Base-by-base conservation (phyloP, 2,888 invertebrate species). In the Coremacera marginata region DNA sequence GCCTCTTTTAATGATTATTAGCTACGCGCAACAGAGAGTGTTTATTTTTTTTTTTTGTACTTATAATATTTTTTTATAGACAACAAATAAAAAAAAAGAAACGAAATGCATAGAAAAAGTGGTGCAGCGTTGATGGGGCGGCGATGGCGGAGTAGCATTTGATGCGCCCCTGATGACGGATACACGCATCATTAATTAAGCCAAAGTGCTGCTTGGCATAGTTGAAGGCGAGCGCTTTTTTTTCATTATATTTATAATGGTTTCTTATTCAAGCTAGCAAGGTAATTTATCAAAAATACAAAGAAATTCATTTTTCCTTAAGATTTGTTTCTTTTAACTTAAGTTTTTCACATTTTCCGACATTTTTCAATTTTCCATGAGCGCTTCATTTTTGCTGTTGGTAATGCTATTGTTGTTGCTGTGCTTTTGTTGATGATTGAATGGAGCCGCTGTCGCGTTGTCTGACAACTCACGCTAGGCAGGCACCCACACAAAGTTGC, bases 161-260 rank as follows among this genome's bases (percentile, higher is more conserved):
- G 63, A 5, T 44, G 25, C 27, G 63, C 19, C 5, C 81, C 76
- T 80, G 86, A 84, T 84, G 86, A 84, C 84, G 84, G 84, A 84
- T 84, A 85, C 83, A 83, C 82, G 86, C 85, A 84, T 85, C 85
- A 84, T 84, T 84, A 84, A 85, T 84, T 84, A 82, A 84, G 79
- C 81, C 79, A 76, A 78, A 79, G 76, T 80, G 82, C 25, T 11
- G 75, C 80, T 51, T 68, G 83, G 67, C 67, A 77, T 62, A 68
- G 76, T 70, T 11, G 44, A 11, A 11, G 11, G 44, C 37, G 37
- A 37, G 5, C 37, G 37, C 37, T 37, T 37, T 57, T 57, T 5
- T 57, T 22, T 57, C 11, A 9, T 63, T 8, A 14, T 34, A 16
- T n/a, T 34, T 34, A 11, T 27, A 27, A 62, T 16, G 34, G 4